Base-by-base conservation (phyloP, 2,113 vertebrate species). In the Coreoperca whiteheadi region DNA sequence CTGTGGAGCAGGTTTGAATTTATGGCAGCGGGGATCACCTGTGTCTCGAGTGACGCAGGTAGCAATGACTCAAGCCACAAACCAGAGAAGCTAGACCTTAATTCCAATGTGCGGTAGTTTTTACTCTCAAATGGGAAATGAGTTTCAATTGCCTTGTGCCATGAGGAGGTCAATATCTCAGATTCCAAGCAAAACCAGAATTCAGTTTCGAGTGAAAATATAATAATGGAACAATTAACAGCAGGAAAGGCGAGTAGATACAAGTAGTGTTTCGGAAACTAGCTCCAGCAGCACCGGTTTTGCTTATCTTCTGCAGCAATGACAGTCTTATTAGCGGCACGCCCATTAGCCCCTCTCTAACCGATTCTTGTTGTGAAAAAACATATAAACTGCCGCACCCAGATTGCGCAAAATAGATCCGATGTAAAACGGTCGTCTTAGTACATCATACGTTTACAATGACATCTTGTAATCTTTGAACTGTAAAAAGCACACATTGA, bases 331-430 rank as follows among this genome's bases (percentile, higher is more conserved):
- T 53, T 21, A 37, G 10, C 3, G 72, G 43, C 56, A 81, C 87
- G 50, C 86, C 87, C 82, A 54, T 25, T 15, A 59, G 4, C 28
- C 32, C 15, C 10, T 21, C 23, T 21, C n/a, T 16, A 61, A 57
- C 54, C 8, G 14, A 64, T 74, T 84, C 80, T 77, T 80, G 54
- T 51, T 85, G 3, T 9, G 59, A 54, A n/a, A 51, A 72, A 71
- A 30, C 30, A 23, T 5, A 51, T 41, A 16, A 1, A 32, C 14
- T 7, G 65, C 61, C 81, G 18, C 78, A 87, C 59, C 80, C 64
- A 30, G 1, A 60, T 0, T 7, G 28, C 21, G 4, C 23, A 0
- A 69, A 30, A 4, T 7, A 50, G 21, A 48, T 10, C 4, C 4
- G 1, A 23, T n/a, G 4, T 41, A 2, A 18, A 57, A 57, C 18